phyloP scores from a whole-genome alignment of 2,888 invertebrate species.

The Eupithecia subumbrata region DNA sequence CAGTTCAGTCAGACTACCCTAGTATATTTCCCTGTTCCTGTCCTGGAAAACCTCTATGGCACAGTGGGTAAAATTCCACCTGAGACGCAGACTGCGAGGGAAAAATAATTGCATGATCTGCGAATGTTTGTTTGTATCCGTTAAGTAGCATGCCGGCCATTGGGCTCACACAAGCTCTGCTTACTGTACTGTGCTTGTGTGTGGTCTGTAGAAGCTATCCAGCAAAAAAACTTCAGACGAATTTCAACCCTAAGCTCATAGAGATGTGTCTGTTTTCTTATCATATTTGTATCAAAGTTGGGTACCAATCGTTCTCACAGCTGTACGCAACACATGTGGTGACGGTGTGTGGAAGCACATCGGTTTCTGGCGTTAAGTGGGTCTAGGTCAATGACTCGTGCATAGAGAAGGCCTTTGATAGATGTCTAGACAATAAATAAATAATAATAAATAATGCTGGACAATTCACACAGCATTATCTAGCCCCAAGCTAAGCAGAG shows the following conservation, averaged over 20 bases:
- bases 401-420: constrained; percentile 13
- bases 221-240: background rate
- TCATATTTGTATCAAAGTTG: background rate
- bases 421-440: constrained; percentile 12
- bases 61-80: background rate
- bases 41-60: background rate
- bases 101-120: background rate
- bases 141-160: background rate
- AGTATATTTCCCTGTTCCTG: background rate
- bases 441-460: no score
- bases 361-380: constrained; percentile 25
- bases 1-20: background rate
- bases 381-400: constrained; percentile 35
- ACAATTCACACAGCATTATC: no score
- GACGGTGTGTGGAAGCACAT: constrained; percentile 14
- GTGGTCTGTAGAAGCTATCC: background rate
- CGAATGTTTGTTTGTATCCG: background rate
- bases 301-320: constrained; percentile 48
- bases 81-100: background rate
- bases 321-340: constrained; percentile 38
- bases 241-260: background rate
- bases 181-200: no score
- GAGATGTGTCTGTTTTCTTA: background rate
- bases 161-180: background rate
- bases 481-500: no score